Base-by-base conservation (phyloP, 2,888 invertebrate species). In the Podotricha telesiphe region DNA sequence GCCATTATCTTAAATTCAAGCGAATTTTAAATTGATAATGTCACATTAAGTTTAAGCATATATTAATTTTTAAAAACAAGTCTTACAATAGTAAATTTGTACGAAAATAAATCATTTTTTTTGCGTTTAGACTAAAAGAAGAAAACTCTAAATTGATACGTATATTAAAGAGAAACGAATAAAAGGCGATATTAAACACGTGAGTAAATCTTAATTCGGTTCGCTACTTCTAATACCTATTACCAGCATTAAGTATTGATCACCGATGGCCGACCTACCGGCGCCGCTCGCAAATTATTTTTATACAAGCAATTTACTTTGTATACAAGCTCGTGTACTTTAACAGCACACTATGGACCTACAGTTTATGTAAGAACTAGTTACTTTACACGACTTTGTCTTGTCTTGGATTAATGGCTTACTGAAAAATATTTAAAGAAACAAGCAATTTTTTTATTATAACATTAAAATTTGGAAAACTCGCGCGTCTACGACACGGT, bases 211-310 rank as follows among this genome's bases (percentile, higher is more conserved):
- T 61, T 64, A 50, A 68, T 68, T 65, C 65, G 37, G 69, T 68
- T 78, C 79, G 82, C 82, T 79, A 83, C 76, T 84, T 81, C 81
- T 79, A 58, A 42, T 58, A 22, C 0, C 34, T 53, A 82, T 82
- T 82, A 76, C 74, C 63, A 73, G 67, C 64, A 58, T 68, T 76
- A 72, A 69, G 71, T 82, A 87, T 87, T 80, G 86, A 86, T 87
- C 82, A 51, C 45, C 17, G 15, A 68, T 74, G 79, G 77, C 79
- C 84, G 86, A 65, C 87, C 69, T 70, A 62, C 65, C 76, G 88
- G 84, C 86, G 87, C 87, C 87, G 67, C 82, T 82, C 37, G 64
- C 62, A 68, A 59, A 70, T 70, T 64, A 81, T 83, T 84, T 81
- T 81, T 77, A 74, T 82, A 80, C 80, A 86, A 86, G 45, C 20